Conservation (phyloP, 2,888 invertebrate genomes). For the Mycogona germanica region DNA sequence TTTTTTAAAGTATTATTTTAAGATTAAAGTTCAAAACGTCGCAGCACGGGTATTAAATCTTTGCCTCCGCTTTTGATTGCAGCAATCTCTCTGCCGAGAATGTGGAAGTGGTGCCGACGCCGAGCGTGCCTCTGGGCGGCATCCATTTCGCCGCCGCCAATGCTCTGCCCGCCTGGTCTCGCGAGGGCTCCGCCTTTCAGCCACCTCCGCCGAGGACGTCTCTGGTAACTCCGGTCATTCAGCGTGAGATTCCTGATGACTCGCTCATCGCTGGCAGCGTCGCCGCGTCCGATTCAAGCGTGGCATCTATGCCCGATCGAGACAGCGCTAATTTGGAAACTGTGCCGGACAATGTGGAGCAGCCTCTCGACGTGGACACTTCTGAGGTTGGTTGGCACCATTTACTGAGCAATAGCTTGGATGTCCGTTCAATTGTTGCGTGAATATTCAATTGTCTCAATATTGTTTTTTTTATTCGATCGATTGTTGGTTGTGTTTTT, state of each 20-base stretch:
- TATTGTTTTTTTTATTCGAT: no score
- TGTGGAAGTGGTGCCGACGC: slow-evolving; percentile 6
- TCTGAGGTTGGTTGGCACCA: not conserved
- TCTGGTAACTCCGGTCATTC: slow-evolving; percentile 13
- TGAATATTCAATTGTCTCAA: not conserved
- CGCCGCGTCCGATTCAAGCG: not conserved
- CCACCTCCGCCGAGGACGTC: not conserved
- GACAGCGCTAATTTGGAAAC: slow-evolving; percentile 19
- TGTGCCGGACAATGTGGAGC: slow-evolving; percentile 19
- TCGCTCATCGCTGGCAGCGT: not conserved
- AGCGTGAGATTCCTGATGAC: slow-evolving; percentile 15
- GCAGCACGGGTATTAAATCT: not conserved
- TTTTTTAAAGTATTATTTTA: not conserved
- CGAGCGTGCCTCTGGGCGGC: not conserved
- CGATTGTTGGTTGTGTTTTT: not conserved
- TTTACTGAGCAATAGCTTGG: not conserved
- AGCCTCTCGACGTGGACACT: slow-evolving; percentile 14
- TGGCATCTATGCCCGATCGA: not conserved
- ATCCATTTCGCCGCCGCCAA: not conserved
- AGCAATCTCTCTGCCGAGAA: slow-evolving; percentile 1
- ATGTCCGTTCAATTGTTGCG: not conserved
- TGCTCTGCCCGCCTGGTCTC: slow-evolving; percentile 7
- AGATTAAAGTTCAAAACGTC: not conserved
- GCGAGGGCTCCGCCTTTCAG: slow-evolving; percentile 15
- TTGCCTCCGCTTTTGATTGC: not conserved